Conservation (phyloP, 2,888 invertebrate genomes). For the Coelogynopora nodosa region DNA sequence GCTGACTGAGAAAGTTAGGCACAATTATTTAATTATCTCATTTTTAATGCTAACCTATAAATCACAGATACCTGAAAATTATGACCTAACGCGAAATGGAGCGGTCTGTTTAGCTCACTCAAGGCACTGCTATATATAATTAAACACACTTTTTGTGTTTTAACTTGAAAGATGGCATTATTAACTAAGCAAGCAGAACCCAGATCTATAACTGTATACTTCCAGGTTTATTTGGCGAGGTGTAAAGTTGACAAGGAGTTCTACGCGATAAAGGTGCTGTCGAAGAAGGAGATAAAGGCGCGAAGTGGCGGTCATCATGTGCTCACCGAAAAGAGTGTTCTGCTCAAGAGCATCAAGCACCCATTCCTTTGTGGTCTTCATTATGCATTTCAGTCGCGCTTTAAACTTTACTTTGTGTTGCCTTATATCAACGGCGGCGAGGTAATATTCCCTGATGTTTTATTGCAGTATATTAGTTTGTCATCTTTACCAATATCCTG, state of each 20-base stretch:
- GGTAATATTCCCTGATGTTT: too few relatives aligned
- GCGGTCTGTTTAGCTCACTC: too few relatives aligned
- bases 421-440: constrained; percentile 12
- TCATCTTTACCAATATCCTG: too few relatives aligned
- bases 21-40: too few relatives aligned
- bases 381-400: neutral
- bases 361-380: constrained; percentile 8
- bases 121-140: too few relatives aligned
- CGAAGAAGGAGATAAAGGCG: neutral
- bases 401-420: neutral
- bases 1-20: too few relatives aligned
- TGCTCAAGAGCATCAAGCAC: neutral
- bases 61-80: too few relatives aligned
- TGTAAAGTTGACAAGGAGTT: neutral
- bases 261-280: neutral
- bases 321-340: neutral
- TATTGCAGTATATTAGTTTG: too few relatives aligned
- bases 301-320: neutral
- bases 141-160: neutral
- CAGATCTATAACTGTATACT: neutral
- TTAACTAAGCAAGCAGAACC: too few relatives aligned
- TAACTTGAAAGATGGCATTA: neutral
- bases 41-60: too few relatives aligned
- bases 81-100: too few relatives aligned
- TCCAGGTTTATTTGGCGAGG: neutral